phyloP scores from a whole-genome alignment of 1,140 invertebrate species.

The Chironomus tepperi region DNA sequence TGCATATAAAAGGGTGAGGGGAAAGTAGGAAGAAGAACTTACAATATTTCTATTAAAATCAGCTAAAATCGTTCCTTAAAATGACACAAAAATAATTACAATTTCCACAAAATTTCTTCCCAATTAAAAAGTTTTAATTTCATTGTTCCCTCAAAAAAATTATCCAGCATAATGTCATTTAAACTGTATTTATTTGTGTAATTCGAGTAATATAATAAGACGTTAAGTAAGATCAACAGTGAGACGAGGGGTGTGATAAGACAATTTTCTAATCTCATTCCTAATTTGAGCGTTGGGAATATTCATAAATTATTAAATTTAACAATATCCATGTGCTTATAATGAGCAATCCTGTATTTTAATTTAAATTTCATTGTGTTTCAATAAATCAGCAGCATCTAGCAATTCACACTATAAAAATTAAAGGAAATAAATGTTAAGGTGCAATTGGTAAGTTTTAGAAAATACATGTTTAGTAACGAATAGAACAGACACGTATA shows the following conservation, averaged over 20 bases:
- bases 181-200: not conserved
- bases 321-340: not conserved
- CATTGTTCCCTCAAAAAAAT: not conserved
- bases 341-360: not conserved
- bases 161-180: not conserved
- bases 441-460: not conserved
- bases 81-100: not conserved
- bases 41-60: too few relatives aligned
- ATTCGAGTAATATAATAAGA: not conserved
- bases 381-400: constrained; percentile 10
- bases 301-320: not conserved
- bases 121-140: constrained; percentile 4
- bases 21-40: too few relatives aligned
- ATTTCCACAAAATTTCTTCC: not conserved
- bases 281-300: not conserved
- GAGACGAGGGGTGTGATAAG: not conserved
- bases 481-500: not conserved
- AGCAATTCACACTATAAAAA: not conserved
- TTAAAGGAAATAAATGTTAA: not conserved
- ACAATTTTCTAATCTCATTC: not conserved
- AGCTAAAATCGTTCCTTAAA: too few relatives aligned
- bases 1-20: too few relatives aligned
- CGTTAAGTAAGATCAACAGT: not conserved
- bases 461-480: not conserved
- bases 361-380: too few relatives aligned